phyloP scores from a whole-genome alignment of 1,140 invertebrate species.

The Rhyacophila brunnea region DNA sequence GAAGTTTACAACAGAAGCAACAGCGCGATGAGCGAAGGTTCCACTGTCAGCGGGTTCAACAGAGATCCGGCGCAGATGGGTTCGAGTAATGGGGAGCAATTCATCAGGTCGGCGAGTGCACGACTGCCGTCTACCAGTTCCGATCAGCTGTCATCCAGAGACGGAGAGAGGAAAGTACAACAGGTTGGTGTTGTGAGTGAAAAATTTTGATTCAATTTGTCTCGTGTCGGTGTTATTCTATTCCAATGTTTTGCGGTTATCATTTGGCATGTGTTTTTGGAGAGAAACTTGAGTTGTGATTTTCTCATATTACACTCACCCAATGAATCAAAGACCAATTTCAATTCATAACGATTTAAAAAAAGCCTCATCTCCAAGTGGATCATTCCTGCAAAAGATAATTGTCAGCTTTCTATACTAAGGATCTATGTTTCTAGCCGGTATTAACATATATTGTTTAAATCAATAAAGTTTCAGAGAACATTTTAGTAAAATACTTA shows the following conservation, averaged over 20 bases:
- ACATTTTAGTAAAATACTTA: too few relatives aligned
- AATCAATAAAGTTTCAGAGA: too few relatives aligned
- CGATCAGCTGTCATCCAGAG: constrained; percentile 44
- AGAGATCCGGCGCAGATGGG: constrained; percentile 42
- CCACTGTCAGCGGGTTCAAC: constrained; percentile 44
- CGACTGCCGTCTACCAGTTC: constrained; percentile 63
- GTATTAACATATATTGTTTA: too few relatives aligned
- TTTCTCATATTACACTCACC: too few relatives aligned
- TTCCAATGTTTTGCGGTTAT: neutral
- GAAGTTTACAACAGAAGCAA: constrained; percentile 50
- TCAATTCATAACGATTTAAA: too few relatives aligned
- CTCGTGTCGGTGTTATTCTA: neutral
- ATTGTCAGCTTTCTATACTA: too few relatives aligned
- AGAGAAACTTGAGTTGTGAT: too few relatives aligned
- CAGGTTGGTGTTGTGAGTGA: constrained; percentile 42
- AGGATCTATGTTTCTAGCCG: too few relatives aligned
- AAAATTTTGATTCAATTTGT: constrained; percentile 11
- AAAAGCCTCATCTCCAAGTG: too few relatives aligned
- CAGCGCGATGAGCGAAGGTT: constrained; percentile 53
- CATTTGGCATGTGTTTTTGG: neutral
- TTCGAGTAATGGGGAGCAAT: constrained; percentile 41
- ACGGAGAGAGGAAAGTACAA: constrained; percentile 68
- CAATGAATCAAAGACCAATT: too few relatives aligned
- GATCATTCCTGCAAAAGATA: too few relatives aligned
- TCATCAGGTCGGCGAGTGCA: constrained; percentile 74